phyloP scores from a whole-genome alignment of 2,888 invertebrate species.

The Mesorhabditis spiculigera region DNA sequence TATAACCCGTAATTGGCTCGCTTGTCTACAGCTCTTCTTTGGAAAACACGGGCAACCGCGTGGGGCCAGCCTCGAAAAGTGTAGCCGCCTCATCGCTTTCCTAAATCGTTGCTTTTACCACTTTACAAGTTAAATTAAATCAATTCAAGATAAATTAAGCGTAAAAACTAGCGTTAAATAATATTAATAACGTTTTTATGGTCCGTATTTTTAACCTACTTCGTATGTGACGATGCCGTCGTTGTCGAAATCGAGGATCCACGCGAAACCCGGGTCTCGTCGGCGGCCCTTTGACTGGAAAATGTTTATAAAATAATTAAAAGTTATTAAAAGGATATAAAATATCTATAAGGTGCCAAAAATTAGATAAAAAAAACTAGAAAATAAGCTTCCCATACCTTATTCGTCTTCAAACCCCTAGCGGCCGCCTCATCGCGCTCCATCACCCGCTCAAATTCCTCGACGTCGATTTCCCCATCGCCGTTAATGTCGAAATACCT shows the following conservation, averaged over 20 bases:
- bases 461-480: constrained; percentile 39
- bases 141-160: too few species aligned
- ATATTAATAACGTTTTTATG: too few species aligned
- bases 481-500: constrained; percentile 55
- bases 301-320: neutral
- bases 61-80: constrained; percentile 23
- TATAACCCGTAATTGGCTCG: too few species aligned
- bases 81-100: constrained; percentile 34
- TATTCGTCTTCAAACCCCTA: too few species aligned
- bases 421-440: constrained; percentile 34
- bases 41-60: constrained; percentile 11
- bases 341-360: neutral
- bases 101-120: constrained; percentile 12
- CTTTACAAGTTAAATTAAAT: too few species aligned
- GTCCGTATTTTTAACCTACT: constrained; percentile 17
- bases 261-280: constrained; percentile 55
- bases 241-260: constrained; percentile 58
- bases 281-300: constrained; percentile 33
- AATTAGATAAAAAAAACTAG: too few species aligned
- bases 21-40: constrained; percentile 9
- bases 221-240: constrained; percentile 52
- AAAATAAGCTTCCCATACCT: too few species aligned
- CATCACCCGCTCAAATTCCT: constrained; percentile 43
- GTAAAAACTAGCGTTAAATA: too few species aligned
- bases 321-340: neutral